A percentile compares a stretch with the other conserved stretches of the same genome.
These are phyloP conservation scores for Neoseiulus cucumeris DNA, from an alignment of 1,140 invertebrate species.

Conservation along the genomic window DNA sequence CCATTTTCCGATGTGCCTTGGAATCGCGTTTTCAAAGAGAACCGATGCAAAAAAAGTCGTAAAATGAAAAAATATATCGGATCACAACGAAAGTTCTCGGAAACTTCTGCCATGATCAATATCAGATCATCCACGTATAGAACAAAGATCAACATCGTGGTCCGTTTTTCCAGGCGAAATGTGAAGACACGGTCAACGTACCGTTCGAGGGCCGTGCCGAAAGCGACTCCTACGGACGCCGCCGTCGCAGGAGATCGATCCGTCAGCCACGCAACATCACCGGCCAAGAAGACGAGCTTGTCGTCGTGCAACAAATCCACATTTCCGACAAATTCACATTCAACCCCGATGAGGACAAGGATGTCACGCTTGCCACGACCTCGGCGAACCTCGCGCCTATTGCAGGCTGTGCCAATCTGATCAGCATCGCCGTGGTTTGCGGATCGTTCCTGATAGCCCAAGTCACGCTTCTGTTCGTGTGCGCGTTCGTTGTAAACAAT, in stretches of 20 bases:
- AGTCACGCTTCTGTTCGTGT: slow-evolving; percentile 7
- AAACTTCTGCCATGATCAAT: too few relatives aligned
- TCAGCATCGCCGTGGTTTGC: slow-evolving; percentile 13
- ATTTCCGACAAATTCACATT: slow-evolving; percentile 65
- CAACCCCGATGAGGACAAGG: slow-evolving; percentile 18
- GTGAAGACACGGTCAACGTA: slow-evolving; percentile 55
- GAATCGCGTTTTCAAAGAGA: too few relatives aligned
- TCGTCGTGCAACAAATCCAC: slow-evolving; percentile 69
- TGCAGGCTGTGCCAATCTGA: slow-evolving; percentile 14
- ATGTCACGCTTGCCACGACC: slow-evolving; percentile 14
- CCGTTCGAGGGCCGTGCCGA: slow-evolving; percentile 43
- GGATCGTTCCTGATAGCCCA: slow-evolving; percentile 9
- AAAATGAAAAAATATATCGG: too few relatives aligned
- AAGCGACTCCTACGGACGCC: slow-evolving; percentile 13
- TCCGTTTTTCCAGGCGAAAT: slow-evolving; percentile 51
- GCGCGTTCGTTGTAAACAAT: neutral
- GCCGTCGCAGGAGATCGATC: neutral
- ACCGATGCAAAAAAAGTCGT: too few relatives aligned
- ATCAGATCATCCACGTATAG: too few relatives aligned
- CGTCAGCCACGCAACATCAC: slow-evolving; percentile 24
- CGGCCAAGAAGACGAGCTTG: slow-evolving; percentile 42
- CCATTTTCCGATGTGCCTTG: too few relatives aligned
- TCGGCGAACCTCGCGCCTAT: slow-evolving; percentile 14
- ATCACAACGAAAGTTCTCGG: too few relatives aligned
- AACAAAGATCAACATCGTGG: slow-evolving; percentile 41